phyloP scores from a whole-genome alignment of 2,113 vertebrate genomes.

The Amblyornis subalaris region DNA sequence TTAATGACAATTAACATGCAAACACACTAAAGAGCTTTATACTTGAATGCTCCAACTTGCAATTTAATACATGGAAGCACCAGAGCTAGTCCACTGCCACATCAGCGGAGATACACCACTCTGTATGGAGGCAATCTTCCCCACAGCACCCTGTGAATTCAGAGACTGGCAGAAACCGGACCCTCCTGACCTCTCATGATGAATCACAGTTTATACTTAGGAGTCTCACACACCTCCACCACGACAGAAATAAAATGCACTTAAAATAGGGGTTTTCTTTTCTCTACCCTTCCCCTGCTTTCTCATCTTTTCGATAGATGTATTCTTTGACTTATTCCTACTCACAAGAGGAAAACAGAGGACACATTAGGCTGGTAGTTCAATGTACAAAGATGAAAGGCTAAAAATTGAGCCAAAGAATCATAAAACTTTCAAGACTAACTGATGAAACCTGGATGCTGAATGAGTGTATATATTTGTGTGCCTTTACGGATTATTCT shows the following conservation, averaged over 20 bases:
- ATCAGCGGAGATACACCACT: neutral
- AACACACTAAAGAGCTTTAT: neutral
- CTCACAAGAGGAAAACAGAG: neutral
- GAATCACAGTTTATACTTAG: neutral
- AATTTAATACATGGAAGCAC: neutral
- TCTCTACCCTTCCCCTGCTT: neutral
- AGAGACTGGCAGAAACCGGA: neutral
- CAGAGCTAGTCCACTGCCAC: neutral
- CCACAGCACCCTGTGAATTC: neutral
- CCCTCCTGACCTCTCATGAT: neutral
- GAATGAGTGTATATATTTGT: neutral
- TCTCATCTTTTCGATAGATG: neutral
- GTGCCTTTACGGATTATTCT: neutral
- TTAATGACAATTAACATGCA: neutral
- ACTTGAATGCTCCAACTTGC: neutral
- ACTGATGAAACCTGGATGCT: neutral
- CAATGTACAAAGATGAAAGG: neutral
- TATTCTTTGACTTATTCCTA: neutral
- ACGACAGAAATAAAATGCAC: neutral
- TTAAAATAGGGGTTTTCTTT: neutral
- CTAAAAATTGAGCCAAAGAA: neutral
- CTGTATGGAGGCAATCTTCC: neutral
- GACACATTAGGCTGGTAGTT: neutral
- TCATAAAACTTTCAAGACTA: neutral
- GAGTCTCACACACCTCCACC: neutral